phyloP scores from a whole-genome alignment of 1,140 invertebrate species.

The Asbolus verrucosus region DNA sequence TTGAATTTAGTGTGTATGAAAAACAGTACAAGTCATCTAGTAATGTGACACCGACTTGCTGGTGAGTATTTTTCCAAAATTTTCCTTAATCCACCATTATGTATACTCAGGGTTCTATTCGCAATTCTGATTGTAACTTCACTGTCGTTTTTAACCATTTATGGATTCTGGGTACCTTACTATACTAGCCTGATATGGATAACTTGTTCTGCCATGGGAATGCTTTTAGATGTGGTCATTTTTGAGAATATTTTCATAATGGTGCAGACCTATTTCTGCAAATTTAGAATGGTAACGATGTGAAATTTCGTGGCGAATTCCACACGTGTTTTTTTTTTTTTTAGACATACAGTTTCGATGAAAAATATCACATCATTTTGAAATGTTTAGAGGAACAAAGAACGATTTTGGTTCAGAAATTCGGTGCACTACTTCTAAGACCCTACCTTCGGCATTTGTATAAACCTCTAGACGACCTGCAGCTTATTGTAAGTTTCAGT shows the following conservation, averaged over 20 bases:
- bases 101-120: not conserved
- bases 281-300: not conserved
- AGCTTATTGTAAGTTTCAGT: slow-evolving; percentile 6
- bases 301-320: no score
- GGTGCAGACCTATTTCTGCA: slow-evolving; percentile 2
- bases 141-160: not conserved
- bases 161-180: slow-evolving; percentile 3
- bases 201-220: not conserved
- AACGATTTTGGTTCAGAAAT: slow-evolving; percentile 2
- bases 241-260: slow-evolving; percentile 5
- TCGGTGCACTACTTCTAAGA: slow-evolving; percentile 50
- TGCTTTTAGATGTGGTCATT: not conserved
- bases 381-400: slow-evolving; percentile 15
- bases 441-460: slow-evolving; percentile 55
- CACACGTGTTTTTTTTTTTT: no score
- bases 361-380: not conserved
- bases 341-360: not conserved
- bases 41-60: not conserved
- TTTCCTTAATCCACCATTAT: not conserved
- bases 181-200: slow-evolving; percentile 2
- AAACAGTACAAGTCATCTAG: no score
- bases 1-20: no score
- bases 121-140: not conserved
- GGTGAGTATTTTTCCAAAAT: not conserved
- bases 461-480: slow-evolving; percentile 41